Percentiles rank a stretch among this genome's conserved stretches.
phyloP scores from a whole-genome alignment of 2,797 vertebrate genomes.

The Coreius guichenoti region DNA sequence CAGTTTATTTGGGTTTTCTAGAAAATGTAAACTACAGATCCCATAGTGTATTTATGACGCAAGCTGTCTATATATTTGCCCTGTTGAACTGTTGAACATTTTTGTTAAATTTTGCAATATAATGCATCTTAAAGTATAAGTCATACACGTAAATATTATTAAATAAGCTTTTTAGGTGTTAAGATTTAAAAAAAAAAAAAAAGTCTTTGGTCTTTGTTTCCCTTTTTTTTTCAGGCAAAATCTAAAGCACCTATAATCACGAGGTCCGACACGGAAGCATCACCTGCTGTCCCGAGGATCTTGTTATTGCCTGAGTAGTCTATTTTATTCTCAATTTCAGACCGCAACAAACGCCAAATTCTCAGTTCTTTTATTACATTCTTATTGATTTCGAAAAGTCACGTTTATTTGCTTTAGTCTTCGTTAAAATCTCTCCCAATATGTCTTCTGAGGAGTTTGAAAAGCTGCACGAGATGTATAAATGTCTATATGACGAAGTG shows the following conservation, averaged over 20 bases:
- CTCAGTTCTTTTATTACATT: not conserved
- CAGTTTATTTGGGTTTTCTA: not conserved
- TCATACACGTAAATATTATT: not conserved
- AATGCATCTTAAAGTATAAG: not conserved
- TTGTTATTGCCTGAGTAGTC: constrained; percentile 51
- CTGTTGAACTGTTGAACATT: not conserved
- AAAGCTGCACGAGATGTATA: constrained; percentile 91
- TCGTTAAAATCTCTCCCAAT: not conserved
- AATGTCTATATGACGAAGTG: constrained; percentile 82
- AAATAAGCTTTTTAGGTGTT: not conserved
- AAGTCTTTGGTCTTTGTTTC: not conserved
- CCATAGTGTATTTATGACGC: constrained; percentile 53
- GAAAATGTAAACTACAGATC: constrained; percentile 57
- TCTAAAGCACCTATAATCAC: constrained; percentile 56
- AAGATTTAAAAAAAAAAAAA: not conserved
- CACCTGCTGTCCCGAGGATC: constrained; percentile 63
- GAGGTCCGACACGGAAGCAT: constrained; percentile 65
- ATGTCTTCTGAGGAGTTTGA: constrained; percentile 93
- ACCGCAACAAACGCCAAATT: not conserved
- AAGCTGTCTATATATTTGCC: constrained; percentile 26
- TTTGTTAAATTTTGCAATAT: not conserved
- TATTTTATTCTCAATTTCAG: not conserved
- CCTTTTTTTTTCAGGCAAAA: constrained; percentile 1
- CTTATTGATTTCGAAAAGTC: not conserved
- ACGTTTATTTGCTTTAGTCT: not conserved